A percentile compares a stretch with the other conserved stretches of the same genome.
These are phyloP conservation scores for Hipparchia sbordonii DNA, from an alignment of 2,888 invertebrate genomes.

Conservation along the genomic window DNA sequence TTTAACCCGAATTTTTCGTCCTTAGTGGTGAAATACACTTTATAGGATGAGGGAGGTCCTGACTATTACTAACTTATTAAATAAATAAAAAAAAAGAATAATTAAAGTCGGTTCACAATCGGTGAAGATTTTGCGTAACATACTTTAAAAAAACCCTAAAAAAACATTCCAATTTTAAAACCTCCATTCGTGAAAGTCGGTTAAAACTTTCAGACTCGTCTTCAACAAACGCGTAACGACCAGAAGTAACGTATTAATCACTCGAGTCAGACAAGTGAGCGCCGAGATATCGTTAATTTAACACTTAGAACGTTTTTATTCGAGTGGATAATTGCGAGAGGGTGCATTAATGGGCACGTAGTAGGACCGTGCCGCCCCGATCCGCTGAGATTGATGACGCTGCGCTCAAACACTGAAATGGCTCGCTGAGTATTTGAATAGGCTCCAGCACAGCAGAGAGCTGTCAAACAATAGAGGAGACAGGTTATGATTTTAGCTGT, in stretches of 20 bases:
- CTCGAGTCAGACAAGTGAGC: slow-evolving; percentile 70
- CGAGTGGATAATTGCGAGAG: slow-evolving; percentile 79
- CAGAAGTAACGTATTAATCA: slow-evolving; percentile 62
- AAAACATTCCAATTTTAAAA: too few species aligned
- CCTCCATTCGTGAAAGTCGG: too few species aligned
- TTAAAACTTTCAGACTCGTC: neutral
- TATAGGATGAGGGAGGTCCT: too few species aligned
- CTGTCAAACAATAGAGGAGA: neutral
- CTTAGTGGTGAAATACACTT: too few species aligned
- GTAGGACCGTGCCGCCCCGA: slow-evolving; percentile 41
- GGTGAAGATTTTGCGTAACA: too few species aligned
- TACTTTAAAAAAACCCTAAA: too few species aligned
- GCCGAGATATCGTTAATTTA: slow-evolving; percentile 80
- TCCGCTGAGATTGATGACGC: slow-evolving; percentile 73
- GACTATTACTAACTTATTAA: too few species aligned
- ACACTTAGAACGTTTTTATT: slow-evolving; percentile 82
- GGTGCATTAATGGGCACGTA: slow-evolving; percentile 70
- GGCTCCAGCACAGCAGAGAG: slow-evolving; percentile 50
- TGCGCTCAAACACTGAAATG: slow-evolving; percentile 73
- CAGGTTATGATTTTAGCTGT: too few species aligned
- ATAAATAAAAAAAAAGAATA: too few species aligned
- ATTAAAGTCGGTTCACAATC: too few species aligned
- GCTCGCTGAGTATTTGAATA: slow-evolving; percentile 76
- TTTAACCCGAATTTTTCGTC: too few species aligned
- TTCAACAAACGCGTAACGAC: slow-evolving; percentile 52